Evolutionary conservation across 2,113 vertebrate species (phyloP).

Genomic region (Meleagris gallopavo): DNA sequence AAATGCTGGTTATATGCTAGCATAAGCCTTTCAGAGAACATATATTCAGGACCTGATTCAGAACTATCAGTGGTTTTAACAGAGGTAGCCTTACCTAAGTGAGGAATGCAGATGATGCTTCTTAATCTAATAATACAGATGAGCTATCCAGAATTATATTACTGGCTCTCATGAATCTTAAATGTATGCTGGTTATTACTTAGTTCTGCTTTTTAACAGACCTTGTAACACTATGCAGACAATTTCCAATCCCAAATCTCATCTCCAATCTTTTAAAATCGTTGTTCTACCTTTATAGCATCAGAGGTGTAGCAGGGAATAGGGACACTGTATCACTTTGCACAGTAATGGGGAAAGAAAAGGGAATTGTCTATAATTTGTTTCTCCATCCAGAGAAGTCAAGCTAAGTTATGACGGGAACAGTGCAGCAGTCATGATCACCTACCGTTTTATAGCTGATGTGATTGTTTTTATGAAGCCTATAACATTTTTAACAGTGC

Average conservation of each 20-base stretch:
- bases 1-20: background rate
- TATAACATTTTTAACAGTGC: constrained; percentile 72
- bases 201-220: constrained; percentile 34
- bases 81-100: background rate
- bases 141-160: background rate
- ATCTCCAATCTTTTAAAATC: constrained; percentile 64
- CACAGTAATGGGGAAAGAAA: constrained; percentile 48
- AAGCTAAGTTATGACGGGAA: constrained; percentile 76
- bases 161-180: background rate
- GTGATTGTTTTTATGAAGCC: constrained; percentile 80
- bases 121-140: background rate
- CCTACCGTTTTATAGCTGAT: constrained; percentile 78
- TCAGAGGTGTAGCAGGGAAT: constrained; percentile 56
- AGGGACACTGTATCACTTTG: constrained; percentile 53
- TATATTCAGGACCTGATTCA: background rate
- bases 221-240: background rate
- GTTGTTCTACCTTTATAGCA: constrained; percentile 63
- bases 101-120: background rate
- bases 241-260: constrained; percentile 52
- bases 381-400: constrained; percentile 76
- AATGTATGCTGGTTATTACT: constrained; percentile 1
- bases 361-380: constrained; percentile 75
- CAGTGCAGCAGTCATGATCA: constrained; percentile 70
- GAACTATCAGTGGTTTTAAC: background rate
- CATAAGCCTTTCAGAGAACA: background rate